Evolutionary conservation across 2,113 vertebrate species (phyloP), one percentile per base, ranked within the genome.

Genomic region (Mesembrinibis cayennensis): DNA sequence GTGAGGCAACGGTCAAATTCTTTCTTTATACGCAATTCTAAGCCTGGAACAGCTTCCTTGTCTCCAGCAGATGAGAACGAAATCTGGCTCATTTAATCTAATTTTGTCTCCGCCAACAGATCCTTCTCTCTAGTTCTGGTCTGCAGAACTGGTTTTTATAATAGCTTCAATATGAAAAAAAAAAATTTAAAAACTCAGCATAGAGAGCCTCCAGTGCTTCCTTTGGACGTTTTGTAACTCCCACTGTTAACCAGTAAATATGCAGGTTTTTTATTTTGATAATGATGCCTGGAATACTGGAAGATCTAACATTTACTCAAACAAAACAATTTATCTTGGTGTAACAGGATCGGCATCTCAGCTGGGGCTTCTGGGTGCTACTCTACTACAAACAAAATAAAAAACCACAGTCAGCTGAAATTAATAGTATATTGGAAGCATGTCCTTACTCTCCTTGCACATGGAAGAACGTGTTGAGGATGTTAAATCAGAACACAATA

Each of bases 51-150:
- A 91, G 61, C 76, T 96, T 96, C 82, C 91, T 79, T 86, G 71
- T 89, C 91, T 96, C 78, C 89, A 94, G 86, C 93, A 97, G 91
- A 94, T 95, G 93, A 95, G 83, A 95, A 93, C 2, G 13, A 94
- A 97, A 95, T 97, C 93, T 96, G 93, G 89, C 84, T 95, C 83
- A 89, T 95, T 95, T 95, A 79, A 91, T 97, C 95, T 96, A 94
- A 91, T 97, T 97, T 96, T 96, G 84, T 94, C 91, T 96, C 93
- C 38, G 9, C 95, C 87, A 94, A 91, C 93, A 97, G 95, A 95
- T 95, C 84, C 70, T 96, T 97, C 89, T 95, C 93, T 91, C 87
- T 36, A 69, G 93, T 82, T 92, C 96, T 91, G 93, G 87, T 91
- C 93, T 96, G 70, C 74, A 93, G 84, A 89, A 71, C 74, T 89